A percentile compares a stretch with the other conserved stretches of the same genome.
Evolutionary conservation across 2,797 vertebrate genomes (phyloP).

Genomic region (Novumbra hubbsi): DNA sequence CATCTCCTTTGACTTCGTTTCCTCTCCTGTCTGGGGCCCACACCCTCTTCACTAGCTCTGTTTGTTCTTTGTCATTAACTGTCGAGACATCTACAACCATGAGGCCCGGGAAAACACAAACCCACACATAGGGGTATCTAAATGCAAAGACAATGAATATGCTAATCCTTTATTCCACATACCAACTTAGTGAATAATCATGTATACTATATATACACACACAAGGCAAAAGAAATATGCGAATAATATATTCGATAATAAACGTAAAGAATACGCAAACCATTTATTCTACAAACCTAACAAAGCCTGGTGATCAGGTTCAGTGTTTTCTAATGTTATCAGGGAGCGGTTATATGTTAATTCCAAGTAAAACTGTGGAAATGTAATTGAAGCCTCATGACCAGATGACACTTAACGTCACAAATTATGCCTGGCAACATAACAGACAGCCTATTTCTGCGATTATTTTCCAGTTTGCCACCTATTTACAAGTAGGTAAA

Average conservation of each 20-base stretch:
- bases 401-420: too few species aligned
- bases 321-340: neutral
- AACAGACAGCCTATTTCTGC: too few species aligned
- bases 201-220: too few species aligned
- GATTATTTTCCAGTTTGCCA: too few species aligned
- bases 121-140: conserved; percentile 1
- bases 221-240: too few species aligned
- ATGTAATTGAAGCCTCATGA: neutral
- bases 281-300: neutral
- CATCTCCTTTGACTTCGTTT: conserved; percentile 13
- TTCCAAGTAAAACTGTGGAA: too few species aligned
- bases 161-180: neutral
- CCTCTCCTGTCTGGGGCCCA: neutral
- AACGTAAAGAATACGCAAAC: neutral
- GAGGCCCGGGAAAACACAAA: conserved; percentile 18
- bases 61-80: conserved; percentile 30
- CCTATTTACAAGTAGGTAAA: too few species aligned
- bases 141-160: neutral
- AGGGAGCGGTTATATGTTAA: too few species aligned
- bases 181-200: neutral
- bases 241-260: too few species aligned
- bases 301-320: neutral
- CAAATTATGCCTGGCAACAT: too few species aligned
- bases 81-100: conserved; percentile 24
- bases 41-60: neutral